Base-by-base conservation (phyloP, 2,888 invertebrate genomes). In the Stomorhina lunata region DNA sequence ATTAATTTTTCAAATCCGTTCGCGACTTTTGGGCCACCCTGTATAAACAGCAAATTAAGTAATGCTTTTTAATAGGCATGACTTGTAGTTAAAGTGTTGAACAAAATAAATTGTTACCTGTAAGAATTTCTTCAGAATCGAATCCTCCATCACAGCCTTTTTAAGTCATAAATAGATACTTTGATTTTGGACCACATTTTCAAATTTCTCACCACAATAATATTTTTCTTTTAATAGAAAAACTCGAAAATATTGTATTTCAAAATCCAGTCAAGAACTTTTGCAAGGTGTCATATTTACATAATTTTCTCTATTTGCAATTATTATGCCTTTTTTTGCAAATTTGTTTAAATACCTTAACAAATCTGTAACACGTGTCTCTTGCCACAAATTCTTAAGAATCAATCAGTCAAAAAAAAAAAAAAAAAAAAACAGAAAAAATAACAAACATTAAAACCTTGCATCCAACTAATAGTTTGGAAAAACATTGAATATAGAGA, bases 401-500 rank as follows among this genome's bases (percentile, higher is more conserved):
- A 81, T 75, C 78, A 81, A 81, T 81, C 81, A 73, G 63, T 81
- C 69, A 78, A 78, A 69, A 27, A 57, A 76, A 61, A 20, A 6
- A 4, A 57, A 27, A 27, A 50, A 32, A 40, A 61, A 45, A n/a
- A n/a, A n/a, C n/a, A n/a, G 10, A 2, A 61, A 61, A 6, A 20
- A 22, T 3, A 7, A 17, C 7, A 61, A 27, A 10, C 55, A 57
- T 5, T 15, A n/a, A 37, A 53, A 37, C 25, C n/a, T n/a, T n/a
- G n/a, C n/a, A n/a, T n/a, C n/a, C n/a, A n/a, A n/a, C n/a, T n/a
- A 53, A 17, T 37, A 50, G 48, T 59, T 32, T 34, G 34, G 29
- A 7, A 40, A 59, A 68, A 57, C 20, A 68, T 10, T 27, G n/a
- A n/a, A n/a, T n/a, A n/a, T n/a, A 61, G 2, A n/a, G 9, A 68